Evolutionary conservation across 2,888 invertebrate species (phyloP).

Genomic region (Labia minor): DNA sequence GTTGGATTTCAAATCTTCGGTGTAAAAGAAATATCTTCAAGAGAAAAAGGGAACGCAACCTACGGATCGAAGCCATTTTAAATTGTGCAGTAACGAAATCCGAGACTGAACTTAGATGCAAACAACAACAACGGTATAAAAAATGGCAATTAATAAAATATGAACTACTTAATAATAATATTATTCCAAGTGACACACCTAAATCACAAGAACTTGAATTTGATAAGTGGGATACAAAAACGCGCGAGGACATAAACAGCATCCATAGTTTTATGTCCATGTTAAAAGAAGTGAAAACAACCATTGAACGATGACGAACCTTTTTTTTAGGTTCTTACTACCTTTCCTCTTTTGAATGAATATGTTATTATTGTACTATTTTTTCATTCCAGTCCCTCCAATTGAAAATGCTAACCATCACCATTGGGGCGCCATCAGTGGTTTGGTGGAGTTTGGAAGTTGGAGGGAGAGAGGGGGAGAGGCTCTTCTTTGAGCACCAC

Average conservation of each 20-base stretch:
- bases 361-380: constrained; percentile 24
- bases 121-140: constrained; percentile 50
- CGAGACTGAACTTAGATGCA: constrained; percentile 47
- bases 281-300: constrained; percentile 46
- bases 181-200: constrained; percentile 26
- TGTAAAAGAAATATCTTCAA: constrained; percentile 25
- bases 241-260: constrained; percentile 48
- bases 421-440: constrained; percentile 14
- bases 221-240: constrained; percentile 31
- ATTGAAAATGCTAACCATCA: constrained; percentile 18
- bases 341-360: not conserved
- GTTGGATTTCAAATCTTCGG: constrained; percentile 26
- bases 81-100: constrained; percentile 48
- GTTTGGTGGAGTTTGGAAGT: constrained; percentile 19
- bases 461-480: not conserved
- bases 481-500: not conserved
- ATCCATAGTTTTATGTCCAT: constrained; percentile 55
- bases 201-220: constrained; percentile 24
- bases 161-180: constrained; percentile 24
- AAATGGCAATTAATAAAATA: constrained; percentile 42
- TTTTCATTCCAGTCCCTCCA: constrained; percentile 24
- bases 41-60: constrained; percentile 45
- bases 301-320: constrained; percentile 36
- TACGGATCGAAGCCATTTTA: constrained; percentile 54
- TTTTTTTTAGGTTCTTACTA: not conserved